A percentile compares a stretch with the other conserved stretches of the same genome.
Conservation (phyloP, 2,113 vertebrate genomes). For the Sigmodon hispidus region DNA sequence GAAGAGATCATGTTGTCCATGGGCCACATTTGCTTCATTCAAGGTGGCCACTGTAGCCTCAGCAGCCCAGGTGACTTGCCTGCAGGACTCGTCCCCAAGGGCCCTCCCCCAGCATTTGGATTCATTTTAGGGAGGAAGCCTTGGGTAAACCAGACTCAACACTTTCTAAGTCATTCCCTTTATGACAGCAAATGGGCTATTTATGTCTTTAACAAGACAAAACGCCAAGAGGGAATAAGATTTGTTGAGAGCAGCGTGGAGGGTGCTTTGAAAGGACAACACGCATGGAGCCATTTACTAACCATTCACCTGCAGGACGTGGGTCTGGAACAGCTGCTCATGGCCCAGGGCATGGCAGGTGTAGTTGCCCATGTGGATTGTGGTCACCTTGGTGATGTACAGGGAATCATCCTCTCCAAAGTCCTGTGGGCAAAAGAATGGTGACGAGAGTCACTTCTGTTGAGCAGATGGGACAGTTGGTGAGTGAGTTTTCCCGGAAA, state of each 20-base stretch:
- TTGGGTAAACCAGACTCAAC: neutral
- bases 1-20: fast-evolving
- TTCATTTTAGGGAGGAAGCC: neutral
- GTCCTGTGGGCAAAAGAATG: conserved; percentile 88
- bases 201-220: neutral
- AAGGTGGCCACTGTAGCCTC: neutral
- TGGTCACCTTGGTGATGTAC: conserved; percentile 99
- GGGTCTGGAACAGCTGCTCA: conserved; percentile 95
- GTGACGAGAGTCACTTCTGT: conserved; percentile 59
- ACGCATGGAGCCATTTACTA: conserved; percentile 89
- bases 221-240: neutral
- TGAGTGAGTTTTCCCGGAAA: neutral
- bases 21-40: neutral
- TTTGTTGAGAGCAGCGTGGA: neutral
- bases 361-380: conserved; percentile 98
- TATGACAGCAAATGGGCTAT: fast-evolving
- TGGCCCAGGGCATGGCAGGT: conserved; percentile 97
- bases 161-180: neutral
- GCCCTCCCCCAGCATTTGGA: neutral
- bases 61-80: fast-evolving
- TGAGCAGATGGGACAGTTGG: neutral
- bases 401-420: conserved; percentile 97
- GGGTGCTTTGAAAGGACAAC: conserved; percentile 78
- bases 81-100: neutral
- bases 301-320: conserved; percentile 99